Evolutionary conservation across 2,113 vertebrate species (phyloP).

Genomic region (Onychostruthus taczanowskii): DNA sequence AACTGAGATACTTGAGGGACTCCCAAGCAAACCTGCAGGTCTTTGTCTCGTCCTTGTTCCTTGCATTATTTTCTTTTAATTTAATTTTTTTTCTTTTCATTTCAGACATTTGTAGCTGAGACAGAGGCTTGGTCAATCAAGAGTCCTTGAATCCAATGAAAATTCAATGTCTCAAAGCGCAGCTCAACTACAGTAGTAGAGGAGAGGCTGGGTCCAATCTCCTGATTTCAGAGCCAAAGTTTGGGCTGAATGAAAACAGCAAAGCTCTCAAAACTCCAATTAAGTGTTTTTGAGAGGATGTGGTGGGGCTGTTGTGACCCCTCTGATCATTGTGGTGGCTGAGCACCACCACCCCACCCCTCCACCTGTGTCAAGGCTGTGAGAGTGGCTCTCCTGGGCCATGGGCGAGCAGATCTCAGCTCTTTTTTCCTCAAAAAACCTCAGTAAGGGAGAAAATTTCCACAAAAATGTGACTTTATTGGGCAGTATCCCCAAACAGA

Average conservation of each 20-base stretch:
- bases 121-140: background rate
- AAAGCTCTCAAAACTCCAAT: background rate
- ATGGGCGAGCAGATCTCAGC: background rate
- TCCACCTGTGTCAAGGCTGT: fast-evolving
- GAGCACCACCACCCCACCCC: background rate
- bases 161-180: background rate
- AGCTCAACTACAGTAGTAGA: background rate
- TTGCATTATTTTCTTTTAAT: background rate
- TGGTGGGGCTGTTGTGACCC: background rate
- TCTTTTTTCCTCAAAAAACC: background rate
- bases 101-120: background rate
- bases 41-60: background rate
- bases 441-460: background rate
- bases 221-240: background rate
- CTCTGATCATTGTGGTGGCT: background rate
- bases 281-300: background rate
- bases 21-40: background rate
- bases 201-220: background rate
- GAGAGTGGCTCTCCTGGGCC: background rate
- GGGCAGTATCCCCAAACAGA: background rate
- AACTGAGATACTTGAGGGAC: background rate
- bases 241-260: background rate
- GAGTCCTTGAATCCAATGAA: background rate
- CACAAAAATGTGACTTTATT: background rate
- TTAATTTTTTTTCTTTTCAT: background rate